phyloP scores from a whole-genome alignment of 2,797 vertebrate genomes.

The Platyrinchus mystaceus region DNA sequence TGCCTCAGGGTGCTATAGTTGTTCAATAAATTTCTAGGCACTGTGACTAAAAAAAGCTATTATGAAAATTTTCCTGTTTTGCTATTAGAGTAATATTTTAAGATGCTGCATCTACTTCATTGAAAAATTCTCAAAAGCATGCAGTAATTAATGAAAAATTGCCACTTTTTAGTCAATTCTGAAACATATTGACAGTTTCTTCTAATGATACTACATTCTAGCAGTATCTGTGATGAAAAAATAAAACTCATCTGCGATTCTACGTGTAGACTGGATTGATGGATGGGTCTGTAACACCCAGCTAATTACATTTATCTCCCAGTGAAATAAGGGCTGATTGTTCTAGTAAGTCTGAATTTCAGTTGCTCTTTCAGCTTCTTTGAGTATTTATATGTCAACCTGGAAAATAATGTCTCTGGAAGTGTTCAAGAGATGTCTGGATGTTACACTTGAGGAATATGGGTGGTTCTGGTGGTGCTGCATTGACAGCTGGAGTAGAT shows the following conservation, averaged over 20 bases:
- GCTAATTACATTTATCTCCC: background rate
- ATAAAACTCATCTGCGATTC: background rate
- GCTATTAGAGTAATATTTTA: constrained; percentile 7
- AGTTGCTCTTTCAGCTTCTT: background rate
- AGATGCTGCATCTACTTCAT: background rate
- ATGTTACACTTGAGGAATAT: background rate
- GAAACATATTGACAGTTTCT: background rate
- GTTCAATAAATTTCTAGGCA: constrained; percentile 5
- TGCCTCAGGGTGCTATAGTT: background rate
- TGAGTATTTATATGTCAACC: background rate
- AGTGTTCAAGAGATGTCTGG: background rate
- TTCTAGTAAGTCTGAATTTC: background rate
- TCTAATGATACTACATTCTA: background rate
- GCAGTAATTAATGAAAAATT: background rate
- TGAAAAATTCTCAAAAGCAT: background rate
- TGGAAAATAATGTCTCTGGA: background rate
- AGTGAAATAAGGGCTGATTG: background rate
- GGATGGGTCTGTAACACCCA: background rate
- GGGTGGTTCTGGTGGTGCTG: background rate
- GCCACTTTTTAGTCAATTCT: background rate
- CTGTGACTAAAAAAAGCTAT: background rate
- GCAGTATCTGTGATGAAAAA: background rate
- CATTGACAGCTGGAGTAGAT: background rate
- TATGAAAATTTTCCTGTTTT: constrained; percentile 5
- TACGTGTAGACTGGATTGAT: background rate